phyloP scores from a whole-genome alignment of 1,140 invertebrate species.

The Rhysida immarginata region DNA sequence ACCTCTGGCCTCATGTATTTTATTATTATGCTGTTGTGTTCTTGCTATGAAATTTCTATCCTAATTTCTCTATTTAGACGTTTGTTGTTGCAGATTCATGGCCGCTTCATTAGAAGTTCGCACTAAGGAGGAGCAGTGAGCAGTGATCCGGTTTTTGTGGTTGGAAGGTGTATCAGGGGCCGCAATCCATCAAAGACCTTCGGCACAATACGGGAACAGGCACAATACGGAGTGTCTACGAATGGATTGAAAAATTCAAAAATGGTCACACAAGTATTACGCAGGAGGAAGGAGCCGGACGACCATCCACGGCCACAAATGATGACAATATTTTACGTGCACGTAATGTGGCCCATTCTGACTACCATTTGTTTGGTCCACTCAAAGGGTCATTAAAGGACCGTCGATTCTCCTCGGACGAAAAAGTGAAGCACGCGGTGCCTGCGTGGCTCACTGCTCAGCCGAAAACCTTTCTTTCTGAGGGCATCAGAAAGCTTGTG shows the following conservation, averaged over 20 bases:
- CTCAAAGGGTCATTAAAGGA: not conserved
- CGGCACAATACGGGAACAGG: not conserved
- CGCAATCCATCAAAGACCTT: not conserved
- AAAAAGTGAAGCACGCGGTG: not conserved
- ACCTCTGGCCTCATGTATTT: not conserved
- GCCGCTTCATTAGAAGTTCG: not conserved
- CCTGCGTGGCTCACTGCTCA: not conserved
- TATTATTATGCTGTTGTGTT: not conserved
- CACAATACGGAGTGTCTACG: not conserved
- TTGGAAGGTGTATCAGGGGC: not conserved
- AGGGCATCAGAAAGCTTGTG: not conserved
- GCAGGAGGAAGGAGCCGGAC: conserved; percentile 2
- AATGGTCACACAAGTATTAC: not conserved
- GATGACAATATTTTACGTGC: conserved; percentile 1
- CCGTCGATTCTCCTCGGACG: not conserved
- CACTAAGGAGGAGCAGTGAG: not conserved
- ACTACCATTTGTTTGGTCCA: not conserved
- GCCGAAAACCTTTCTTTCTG: not conserved
- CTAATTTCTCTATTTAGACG: not conserved
- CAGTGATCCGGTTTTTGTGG: not conserved
- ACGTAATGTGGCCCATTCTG: not conserved
- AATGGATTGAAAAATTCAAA: not conserved
- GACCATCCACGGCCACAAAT: conserved; percentile 2
- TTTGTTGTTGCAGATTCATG: not conserved
- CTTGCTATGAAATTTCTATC: not conserved